These are phyloP conservation scores for Galerucella nymphaeae DNA, from an alignment of 2,888 invertebrate genomes.

Conservation along the genomic window DNA sequence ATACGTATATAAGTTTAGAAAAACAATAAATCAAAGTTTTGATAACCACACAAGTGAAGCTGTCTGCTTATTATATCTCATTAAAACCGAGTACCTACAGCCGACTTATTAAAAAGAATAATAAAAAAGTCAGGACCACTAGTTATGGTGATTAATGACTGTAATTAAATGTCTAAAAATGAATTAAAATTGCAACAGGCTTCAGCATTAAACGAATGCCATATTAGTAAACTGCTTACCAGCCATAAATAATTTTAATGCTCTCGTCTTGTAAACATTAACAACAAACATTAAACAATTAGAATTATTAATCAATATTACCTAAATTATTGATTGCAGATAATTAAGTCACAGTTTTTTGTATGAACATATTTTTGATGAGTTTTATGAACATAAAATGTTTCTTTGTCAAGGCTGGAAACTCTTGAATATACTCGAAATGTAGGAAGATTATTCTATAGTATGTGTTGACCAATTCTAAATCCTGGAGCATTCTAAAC, in stretches of 20 bases:
- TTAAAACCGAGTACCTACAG: not conserved
- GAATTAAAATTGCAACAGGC: constrained; percentile 4
- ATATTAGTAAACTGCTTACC: constrained; percentile 4
- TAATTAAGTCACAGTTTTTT: no score
- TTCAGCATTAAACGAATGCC: constrained; percentile 1
- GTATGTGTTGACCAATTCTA: no score
- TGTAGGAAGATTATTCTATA: no score
- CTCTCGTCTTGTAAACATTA: not conserved
- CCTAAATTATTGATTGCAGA: no score
- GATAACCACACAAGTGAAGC: not conserved
- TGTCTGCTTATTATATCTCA: not conserved
- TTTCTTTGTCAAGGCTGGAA: no score
- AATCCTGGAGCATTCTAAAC: no score
- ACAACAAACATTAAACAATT: not conserved
- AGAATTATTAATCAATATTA: not conserved
- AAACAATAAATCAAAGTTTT: not conserved
- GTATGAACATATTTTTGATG: no score
- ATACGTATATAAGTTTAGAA: not conserved
- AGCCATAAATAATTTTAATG: constrained; percentile 2
- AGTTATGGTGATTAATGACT: not conserved
- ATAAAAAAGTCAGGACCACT: not conserved
- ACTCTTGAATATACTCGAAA: no score
- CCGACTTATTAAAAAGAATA: not conserved
- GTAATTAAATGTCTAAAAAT: constrained; percentile 2
- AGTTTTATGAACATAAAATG: no score